Conservation (phyloP, 2,113 vertebrate genomes). For the Tonatia bakeri region DNA sequence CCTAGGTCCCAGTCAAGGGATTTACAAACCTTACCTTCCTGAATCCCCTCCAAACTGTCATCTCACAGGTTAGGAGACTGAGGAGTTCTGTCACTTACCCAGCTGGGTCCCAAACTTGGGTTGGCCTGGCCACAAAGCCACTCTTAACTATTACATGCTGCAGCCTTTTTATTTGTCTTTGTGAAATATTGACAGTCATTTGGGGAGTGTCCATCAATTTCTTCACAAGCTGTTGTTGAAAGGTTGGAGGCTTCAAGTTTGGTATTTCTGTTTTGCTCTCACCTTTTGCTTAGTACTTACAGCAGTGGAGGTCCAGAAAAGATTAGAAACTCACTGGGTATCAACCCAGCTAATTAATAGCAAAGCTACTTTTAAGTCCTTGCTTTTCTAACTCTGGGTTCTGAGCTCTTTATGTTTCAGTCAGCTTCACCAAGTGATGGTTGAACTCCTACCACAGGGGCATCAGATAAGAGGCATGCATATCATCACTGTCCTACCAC, state of each 20-base stretch:
- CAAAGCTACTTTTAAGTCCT: not conserved
- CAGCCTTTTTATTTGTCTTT: not conserved
- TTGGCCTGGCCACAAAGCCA: not conserved
- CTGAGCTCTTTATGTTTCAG: not conserved
- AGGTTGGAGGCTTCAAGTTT: not conserved
- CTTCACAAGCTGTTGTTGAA: not conserved
- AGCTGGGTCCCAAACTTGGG: not conserved
- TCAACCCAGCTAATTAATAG: not conserved
- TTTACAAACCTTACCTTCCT: not conserved
- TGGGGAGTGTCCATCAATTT: not conserved
- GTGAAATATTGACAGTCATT: not conserved
- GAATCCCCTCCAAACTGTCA: not conserved
- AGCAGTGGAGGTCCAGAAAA: not conserved
- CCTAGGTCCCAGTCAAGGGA: not conserved
- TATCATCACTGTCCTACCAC: not conserved
- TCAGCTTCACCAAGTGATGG: not conserved
- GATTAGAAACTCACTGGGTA: not conserved
- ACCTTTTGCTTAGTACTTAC: not conserved
- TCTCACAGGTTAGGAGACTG: not conserved
- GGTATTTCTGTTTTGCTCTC: not conserved
- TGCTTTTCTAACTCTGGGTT: not conserved
- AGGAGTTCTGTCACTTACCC: not conserved
- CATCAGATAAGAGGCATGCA: rapidly evolving
- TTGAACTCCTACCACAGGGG: not conserved
- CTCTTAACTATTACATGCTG: not conserved